Conservation (phyloP, 2,113 vertebrate species). For the Thermophis baileyi region DNA sequence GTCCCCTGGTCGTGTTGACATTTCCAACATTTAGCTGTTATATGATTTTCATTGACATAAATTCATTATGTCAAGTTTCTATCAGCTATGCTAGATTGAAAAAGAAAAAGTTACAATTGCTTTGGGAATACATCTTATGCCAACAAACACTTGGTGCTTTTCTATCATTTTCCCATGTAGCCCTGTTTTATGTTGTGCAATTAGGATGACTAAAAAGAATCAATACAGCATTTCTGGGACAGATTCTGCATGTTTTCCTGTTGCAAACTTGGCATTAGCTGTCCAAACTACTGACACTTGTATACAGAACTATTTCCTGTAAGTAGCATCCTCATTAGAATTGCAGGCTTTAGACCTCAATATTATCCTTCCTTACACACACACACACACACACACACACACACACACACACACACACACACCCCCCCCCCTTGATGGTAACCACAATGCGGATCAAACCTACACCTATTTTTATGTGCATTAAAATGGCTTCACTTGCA, state of each 20-base stretch:
- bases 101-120: background rate
- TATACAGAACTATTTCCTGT: background rate
- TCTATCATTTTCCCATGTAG: background rate
- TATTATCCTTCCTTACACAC: no score
- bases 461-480: background rate
- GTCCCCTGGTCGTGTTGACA: no score
- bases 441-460: background rate
- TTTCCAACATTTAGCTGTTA: no score
- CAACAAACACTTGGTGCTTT: background rate
- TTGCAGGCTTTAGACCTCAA: background rate
- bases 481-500: background rate
- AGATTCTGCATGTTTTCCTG: background rate
- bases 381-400: no score
- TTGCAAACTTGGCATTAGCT: background rate
- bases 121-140: background rate
- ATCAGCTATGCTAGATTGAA: background rate
- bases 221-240: background rate
- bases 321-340: background rate
- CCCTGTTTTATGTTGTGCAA: background rate
- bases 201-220: background rate
- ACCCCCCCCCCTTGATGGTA: background rate
- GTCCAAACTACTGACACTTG: background rate
- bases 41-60: background rate
- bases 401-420: no score
- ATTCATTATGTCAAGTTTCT: background rate